phyloP scores from a whole-genome alignment of 2,888 invertebrate genomes.

The Apomyelois bistriatella region DNA sequence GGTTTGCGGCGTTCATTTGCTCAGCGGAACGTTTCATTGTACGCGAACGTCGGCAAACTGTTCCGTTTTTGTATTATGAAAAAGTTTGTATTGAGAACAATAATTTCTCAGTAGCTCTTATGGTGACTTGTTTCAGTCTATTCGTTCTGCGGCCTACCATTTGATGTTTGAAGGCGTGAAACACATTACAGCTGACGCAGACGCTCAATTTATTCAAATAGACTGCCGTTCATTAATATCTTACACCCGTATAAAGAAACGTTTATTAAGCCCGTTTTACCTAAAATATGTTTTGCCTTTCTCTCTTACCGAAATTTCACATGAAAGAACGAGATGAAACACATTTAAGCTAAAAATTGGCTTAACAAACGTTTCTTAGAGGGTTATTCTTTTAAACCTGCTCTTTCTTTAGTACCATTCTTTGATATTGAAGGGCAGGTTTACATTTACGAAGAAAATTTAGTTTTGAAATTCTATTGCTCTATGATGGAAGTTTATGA shows the following conservation, averaged over 20 bases:
- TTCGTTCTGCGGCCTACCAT: conserved; percentile 28
- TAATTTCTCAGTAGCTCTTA: conserved; percentile 26
- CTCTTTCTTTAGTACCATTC: not conserved
- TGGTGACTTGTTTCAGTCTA: conserved; percentile 23
- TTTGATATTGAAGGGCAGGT: too few relatives aligned
- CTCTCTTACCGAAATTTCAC: too few relatives aligned
- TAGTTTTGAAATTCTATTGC: too few relatives aligned
- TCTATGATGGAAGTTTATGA: too few relatives aligned
- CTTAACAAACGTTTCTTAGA: too few relatives aligned
- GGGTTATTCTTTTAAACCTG: too few relatives aligned
- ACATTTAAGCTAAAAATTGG: too few relatives aligned
- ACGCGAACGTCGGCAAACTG: conserved; percentile 3
- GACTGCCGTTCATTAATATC: not conserved
- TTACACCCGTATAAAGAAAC: too few relatives aligned
- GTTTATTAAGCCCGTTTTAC: too few relatives aligned
- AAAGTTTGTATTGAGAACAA: conserved; percentile 34
- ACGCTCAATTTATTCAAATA: conserved; percentile 14
- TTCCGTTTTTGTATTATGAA: conserved; percentile 12
- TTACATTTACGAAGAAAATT: too few relatives aligned
- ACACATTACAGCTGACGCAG: conserved; percentile 63
- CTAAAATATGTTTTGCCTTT: too few relatives aligned
- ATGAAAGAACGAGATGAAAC: too few relatives aligned
- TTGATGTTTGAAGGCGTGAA: conserved; percentile 58
- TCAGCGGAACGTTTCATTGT: conserved; percentile 27
- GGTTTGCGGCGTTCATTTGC: conserved; percentile 34